phyloP scores from a whole-genome alignment of 2,888 invertebrate species.

The Noctua fimbriata region DNA sequence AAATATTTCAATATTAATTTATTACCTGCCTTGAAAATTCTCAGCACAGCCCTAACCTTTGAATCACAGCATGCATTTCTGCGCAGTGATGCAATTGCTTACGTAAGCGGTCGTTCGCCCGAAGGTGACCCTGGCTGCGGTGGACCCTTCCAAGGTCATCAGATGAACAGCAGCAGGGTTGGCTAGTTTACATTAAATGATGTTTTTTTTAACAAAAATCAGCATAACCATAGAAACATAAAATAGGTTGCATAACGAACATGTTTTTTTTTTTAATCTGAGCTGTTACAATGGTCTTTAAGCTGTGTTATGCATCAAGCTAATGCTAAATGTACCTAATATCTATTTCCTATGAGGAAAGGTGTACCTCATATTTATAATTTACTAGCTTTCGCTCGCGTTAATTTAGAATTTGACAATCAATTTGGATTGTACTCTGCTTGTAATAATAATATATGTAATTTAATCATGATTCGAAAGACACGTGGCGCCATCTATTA shows the following conservation, averaged over 20 bases:
- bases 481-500: no score
- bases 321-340: no score
- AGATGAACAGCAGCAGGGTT: slow-evolving; percentile 43
- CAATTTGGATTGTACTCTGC: no score
- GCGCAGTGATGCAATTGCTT: slow-evolving; percentile 81
- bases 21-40: background rate
- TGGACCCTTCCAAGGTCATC: slow-evolving; percentile 73
- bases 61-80: slow-evolving; percentile 75
- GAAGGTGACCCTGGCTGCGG: slow-evolving; percentile 70
- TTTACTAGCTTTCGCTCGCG: no score
- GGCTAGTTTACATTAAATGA: background rate
- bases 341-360: no score
- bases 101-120: slow-evolving; percentile 80
- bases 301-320: background rate
- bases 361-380: no score
- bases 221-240: background rate
- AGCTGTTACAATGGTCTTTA: background rate
- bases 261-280: background rate
- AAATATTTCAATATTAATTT: background rate
- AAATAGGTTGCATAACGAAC: background rate
- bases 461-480: no score
- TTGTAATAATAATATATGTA: no score
- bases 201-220: background rate
- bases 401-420: no score
- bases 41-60: slow-evolving; percentile 56